phyloP scores from a whole-genome alignment of 2,797 vertebrate genomes.

The Gila robusta region DNA sequence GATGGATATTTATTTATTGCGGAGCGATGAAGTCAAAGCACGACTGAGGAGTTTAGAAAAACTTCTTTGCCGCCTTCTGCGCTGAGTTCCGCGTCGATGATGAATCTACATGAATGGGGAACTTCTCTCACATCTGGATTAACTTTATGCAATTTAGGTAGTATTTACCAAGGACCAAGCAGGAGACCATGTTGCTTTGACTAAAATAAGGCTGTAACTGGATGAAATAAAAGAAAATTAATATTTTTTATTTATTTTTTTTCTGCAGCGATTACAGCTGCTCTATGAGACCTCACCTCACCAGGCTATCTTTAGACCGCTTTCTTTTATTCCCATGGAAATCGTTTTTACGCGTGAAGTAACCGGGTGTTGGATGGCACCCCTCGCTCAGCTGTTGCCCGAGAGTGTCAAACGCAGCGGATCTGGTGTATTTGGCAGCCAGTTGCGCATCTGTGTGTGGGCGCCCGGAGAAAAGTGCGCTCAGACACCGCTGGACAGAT shows the following conservation, averaged over 20 bases:
- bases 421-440: constrained; percentile 64
- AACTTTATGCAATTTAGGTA: constrained; percentile 23
- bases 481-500: constrained; percentile 20
- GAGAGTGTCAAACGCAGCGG: constrained; percentile 56
- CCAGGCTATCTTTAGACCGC: constrained; percentile 32
- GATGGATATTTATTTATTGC: constrained; percentile 51
- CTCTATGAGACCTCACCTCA: background rate
- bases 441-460: constrained; percentile 66
- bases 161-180: background rate
- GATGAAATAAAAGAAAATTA: background rate
- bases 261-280: background rate
- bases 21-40: background rate
- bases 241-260: background rate
- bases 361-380: constrained; percentile 43
- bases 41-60: constrained; percentile 6
- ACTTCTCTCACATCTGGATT: constrained; percentile 46
- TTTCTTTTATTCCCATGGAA: constrained; percentile 57
- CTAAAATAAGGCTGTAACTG: background rate
- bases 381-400: constrained; percentile 71
- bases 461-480: constrained; percentile 40
- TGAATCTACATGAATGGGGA: constrained; percentile 28
- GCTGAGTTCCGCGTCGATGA: background rate
- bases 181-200: background rate
- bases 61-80: background rate
- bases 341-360: constrained; percentile 50